Conservation (phyloP, 2,888 invertebrate genomes). For the Apamea anceps region DNA sequence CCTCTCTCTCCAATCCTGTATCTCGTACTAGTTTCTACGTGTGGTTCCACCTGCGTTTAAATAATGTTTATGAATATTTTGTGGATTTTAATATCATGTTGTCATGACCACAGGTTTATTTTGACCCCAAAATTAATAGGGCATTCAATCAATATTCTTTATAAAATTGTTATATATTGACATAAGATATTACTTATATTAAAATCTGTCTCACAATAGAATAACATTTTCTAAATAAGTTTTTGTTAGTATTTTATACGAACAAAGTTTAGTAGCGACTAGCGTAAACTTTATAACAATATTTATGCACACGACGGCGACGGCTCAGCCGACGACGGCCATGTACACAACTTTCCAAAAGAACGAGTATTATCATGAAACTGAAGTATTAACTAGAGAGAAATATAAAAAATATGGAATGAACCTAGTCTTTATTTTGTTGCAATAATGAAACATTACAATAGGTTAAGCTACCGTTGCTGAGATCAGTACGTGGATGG, state of each 20-base stretch:
- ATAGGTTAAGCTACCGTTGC: neutral
- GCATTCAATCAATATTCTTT: no score
- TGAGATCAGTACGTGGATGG: neutral
- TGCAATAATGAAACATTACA: neutral
- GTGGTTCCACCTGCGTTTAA: neutral
- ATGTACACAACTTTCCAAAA: conserved; percentile 23
- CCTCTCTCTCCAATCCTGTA: neutral
- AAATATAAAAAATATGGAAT: neutral
- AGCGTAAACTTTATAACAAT: conserved; percentile 45
- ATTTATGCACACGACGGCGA: conserved; percentile 30
- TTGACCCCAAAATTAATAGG: neutral
- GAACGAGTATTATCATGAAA: conserved; percentile 29
- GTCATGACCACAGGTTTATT: neutral
- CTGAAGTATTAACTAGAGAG: conserved; percentile 10
- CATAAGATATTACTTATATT: neutral
- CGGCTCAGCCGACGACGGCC: conserved; percentile 9
- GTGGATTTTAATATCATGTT: neutral
- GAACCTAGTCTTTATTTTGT: neutral
- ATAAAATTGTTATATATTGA: neutral
- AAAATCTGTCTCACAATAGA: neutral
- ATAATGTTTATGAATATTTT: neutral
- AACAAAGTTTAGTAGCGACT: conserved; percentile 25
- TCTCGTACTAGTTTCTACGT: neutral
- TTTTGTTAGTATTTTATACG: conserved; percentile 3
- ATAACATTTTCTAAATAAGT: neutral